A percentile compares a stretch with the other conserved stretches of the same genome.
Conservation (phyloP, 2,888 invertebrate species). For the Lysandra bellargus region DNA sequence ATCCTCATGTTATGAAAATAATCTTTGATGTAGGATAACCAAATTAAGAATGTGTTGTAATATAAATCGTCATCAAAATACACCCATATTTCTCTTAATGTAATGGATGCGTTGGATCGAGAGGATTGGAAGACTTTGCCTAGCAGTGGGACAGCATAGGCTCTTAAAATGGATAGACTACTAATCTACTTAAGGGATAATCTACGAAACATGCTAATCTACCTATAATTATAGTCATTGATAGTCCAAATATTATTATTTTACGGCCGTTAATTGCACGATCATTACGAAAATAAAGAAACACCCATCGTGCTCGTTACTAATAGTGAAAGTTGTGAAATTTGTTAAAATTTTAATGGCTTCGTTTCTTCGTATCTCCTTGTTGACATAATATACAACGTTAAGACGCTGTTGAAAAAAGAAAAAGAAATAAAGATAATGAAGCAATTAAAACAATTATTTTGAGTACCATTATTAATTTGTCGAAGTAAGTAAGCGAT, state of each 20-base stretch:
- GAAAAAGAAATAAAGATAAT: neutral
- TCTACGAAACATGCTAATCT: neutral
- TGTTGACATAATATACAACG: neutral
- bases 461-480: too few relatives aligned
- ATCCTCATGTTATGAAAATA: neutral
- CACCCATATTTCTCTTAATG: neutral
- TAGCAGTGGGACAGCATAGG: too few relatives aligned
- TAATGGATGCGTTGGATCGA: too few relatives aligned
- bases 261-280: neutral
- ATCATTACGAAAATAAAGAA: conserved; percentile 16
- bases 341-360: conserved; percentile 76
- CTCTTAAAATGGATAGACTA: too few relatives aligned
- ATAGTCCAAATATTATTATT: neutral
- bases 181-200: too few relatives aligned
- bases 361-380: conserved; percentile 43
- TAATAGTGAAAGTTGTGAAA: conserved; percentile 75
- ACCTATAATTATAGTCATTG: neutral
- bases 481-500: too few relatives aligned
- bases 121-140: too few relatives aligned
- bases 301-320: conserved; percentile 34
- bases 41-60: neutral
- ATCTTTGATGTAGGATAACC: neutral
- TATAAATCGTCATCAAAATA: neutral
- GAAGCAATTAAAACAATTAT: too few relatives aligned
- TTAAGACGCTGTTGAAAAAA: neutral